These are phyloP conservation scores for Brachionus sp. DNA, from an alignment of 1,140 invertebrate species.

Conservation along the genomic window DNA sequence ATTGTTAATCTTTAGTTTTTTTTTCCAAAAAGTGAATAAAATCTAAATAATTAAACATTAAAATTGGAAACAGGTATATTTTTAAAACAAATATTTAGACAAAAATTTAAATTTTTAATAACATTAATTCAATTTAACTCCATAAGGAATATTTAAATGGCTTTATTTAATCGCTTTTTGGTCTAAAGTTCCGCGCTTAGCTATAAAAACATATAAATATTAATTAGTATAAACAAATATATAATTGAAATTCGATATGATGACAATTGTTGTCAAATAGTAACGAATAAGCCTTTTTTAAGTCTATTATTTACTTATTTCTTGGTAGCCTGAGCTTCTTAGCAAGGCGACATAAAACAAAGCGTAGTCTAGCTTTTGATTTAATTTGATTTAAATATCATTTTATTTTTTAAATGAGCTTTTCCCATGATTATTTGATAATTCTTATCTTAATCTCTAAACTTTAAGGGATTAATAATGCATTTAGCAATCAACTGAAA, in stretches of 20 bases:
- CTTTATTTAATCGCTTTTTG: slow-evolving; percentile 9
- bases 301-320: background rate
- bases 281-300: background rate
- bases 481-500: too few species aligned
- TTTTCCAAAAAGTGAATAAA: background rate
- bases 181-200: background rate
- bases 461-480: background rate
- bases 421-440: background rate
- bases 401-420: background rate
- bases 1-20: background rate
- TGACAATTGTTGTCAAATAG: background rate
- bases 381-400: background rate
- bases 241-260: background rate
- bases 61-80: background rate
- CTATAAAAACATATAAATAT: slow-evolving; percentile 3
- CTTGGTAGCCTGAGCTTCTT: background rate
- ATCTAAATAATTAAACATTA: slow-evolving; percentile 2
- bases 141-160: background rate
- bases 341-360: background rate
- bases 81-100: background rate
- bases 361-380: slow-evolving; percentile 1
- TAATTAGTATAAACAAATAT: background rate
- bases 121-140: background rate
- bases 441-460: background rate
- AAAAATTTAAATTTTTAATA: slow-evolving; percentile 25